Conservation (phyloP, 2,888 invertebrate species). For the Torymus tubicola region DNA sequence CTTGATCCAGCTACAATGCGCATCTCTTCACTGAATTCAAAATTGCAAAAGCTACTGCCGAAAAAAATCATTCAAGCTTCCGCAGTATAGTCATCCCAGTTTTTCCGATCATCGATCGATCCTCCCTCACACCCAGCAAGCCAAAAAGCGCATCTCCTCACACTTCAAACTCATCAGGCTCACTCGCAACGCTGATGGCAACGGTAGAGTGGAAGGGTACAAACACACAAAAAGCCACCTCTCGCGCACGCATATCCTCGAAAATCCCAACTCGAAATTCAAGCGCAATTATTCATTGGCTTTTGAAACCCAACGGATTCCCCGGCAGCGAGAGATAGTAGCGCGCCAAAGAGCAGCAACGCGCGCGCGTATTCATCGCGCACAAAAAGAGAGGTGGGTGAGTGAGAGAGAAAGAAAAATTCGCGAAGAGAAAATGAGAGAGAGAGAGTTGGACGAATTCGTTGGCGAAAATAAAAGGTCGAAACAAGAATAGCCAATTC, state of each 20-base stretch:
- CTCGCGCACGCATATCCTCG: not conserved
- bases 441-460: not conserved
- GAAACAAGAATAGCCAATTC: constrained; percentile 63
- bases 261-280: constrained; percentile 13
- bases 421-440: constrained; percentile 1
- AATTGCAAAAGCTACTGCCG: no score
- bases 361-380: not conserved
- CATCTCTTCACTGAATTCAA: no score
- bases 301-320: constrained; percentile 15
- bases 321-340: not conserved
- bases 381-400: not conserved
- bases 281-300: constrained; percentile 12
- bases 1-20: no score
- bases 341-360: not conserved
- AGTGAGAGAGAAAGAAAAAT: not conserved
- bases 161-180: not conserved
- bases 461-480: constrained; percentile 40
- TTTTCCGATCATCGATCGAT: no score
- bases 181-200: no score
- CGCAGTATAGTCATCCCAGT: no score
- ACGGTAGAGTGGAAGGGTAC: no score
- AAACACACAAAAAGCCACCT: not conserved
- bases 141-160: no score
- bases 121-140: no score
- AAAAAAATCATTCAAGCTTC: no score